These are phyloP conservation scores for Protonibea diacanthus DNA, from an alignment of 2,797 vertebrate species.

Conservation along the genomic window DNA sequence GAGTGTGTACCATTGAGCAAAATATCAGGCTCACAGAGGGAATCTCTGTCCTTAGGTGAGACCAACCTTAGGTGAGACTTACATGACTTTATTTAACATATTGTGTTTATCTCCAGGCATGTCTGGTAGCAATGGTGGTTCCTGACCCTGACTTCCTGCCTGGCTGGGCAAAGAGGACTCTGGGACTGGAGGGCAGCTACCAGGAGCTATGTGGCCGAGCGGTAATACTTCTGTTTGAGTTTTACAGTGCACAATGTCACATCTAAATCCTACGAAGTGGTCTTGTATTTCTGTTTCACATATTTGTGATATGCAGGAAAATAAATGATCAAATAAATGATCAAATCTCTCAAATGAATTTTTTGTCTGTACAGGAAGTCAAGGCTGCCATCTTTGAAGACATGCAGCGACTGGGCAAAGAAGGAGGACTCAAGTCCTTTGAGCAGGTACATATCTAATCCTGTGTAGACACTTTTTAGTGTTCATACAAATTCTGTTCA, in stretches of 20 bases:
- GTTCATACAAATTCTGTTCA: background rate
- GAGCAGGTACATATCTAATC: slow-evolving; percentile 89
- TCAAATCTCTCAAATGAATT: too few species aligned
- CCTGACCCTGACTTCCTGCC: slow-evolving; percentile 90
- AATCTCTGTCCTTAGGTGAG: background rate
- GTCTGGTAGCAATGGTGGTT: slow-evolving; percentile 91
- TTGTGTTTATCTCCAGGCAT: slow-evolving; percentile 82
- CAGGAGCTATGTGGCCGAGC: slow-evolving; percentile 89
- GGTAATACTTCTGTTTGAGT: slow-evolving; percentile 75
- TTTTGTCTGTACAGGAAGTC: slow-evolving; percentile 83
- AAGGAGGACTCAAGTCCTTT: slow-evolving; percentile 93
- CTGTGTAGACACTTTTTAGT: background rate
- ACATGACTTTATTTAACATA: too few species aligned
- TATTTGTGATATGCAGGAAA: background rate
- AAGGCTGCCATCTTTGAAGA: slow-evolving; percentile 91
- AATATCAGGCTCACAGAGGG: background rate
- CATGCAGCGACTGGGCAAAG: slow-evolving; percentile 89
- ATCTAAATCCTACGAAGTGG: background rate
- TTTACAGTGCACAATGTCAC: too few species aligned
- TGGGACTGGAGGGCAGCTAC: slow-evolving; percentile 87
- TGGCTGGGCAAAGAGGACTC: slow-evolving; percentile 89
- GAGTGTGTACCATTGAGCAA: background rate
- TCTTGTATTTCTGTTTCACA: background rate
- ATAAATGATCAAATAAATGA: background rate
- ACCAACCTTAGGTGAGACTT: background rate